Conservation (phyloP, 2,888 invertebrate genomes). For the Trilocha varians region DNA sequence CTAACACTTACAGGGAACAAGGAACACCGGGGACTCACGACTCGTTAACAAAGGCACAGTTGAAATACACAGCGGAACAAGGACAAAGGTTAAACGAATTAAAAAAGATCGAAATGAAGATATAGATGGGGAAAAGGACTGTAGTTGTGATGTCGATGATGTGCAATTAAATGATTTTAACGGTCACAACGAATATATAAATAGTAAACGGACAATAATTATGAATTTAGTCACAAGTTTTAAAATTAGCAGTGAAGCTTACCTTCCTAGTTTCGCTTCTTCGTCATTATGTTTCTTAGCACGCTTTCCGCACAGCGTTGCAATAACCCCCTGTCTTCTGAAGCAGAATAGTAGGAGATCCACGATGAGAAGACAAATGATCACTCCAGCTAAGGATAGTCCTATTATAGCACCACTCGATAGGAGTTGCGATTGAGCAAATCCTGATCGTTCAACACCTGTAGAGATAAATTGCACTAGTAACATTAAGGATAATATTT, state of each 20-base stretch:
- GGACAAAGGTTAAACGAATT: no score
- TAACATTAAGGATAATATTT: no score
- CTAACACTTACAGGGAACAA: slow-evolving; percentile 40
- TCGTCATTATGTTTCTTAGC: slow-evolving; percentile 83
- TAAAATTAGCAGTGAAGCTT: slow-evolving; percentile 25
- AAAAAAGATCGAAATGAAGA: slow-evolving; percentile 15
- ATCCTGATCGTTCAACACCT: slow-evolving; percentile 64
- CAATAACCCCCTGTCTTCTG: slow-evolving; percentile 78
- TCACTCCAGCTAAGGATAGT: slow-evolving; percentile 86
- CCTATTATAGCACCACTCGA: slow-evolving; percentile 87
- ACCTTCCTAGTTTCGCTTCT: slow-evolving; percentile 90
- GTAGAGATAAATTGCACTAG: slow-evolving; percentile 26
- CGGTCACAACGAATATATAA: slow-evolving; percentile 9
- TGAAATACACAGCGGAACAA: no score
- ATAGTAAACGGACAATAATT: slow-evolving; percentile 7
- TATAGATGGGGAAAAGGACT: slow-evolving; percentile 8
- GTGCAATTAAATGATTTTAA: slow-evolving; percentile 29
- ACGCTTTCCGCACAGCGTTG: slow-evolving; percentile 78
- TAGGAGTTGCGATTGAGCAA: slow-evolving; percentile 68
- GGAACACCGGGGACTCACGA: slow-evolving; percentile 18
- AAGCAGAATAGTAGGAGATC: slow-evolving; percentile 87
- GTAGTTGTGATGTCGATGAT: slow-evolving; percentile 43
- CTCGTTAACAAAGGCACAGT: slow-evolving; percentile 23
- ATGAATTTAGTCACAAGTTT: slow-evolving; percentile 8
- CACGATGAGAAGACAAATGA: slow-evolving; percentile 85